phyloP scores from a whole-genome alignment of 2,888 invertebrate genomes.

The Dysmachus trigonus region DNA sequence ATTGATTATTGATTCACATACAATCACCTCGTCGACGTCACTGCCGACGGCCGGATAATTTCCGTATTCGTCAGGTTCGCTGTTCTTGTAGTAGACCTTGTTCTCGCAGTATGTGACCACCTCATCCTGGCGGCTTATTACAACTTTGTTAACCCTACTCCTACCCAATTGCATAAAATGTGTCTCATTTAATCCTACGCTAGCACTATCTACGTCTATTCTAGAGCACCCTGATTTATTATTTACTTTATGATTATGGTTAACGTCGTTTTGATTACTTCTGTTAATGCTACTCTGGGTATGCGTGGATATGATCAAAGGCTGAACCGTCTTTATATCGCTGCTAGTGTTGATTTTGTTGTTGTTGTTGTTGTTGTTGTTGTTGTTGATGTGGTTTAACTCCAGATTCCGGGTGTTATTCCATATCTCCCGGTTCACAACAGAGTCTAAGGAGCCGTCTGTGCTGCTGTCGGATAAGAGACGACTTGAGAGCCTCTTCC shows the following conservation, averaged over 20 bases:
- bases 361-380: not conserved
- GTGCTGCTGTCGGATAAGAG: not conserved
- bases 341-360: not conserved
- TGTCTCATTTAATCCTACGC: constrained; percentile 43
- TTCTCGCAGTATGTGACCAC: constrained; percentile 33
- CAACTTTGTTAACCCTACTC: not conserved
- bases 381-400: constrained; percentile 2
- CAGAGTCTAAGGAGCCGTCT: constrained; percentile 36
- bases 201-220: constrained; percentile 47
- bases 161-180: constrained; percentile 31
- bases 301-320: not conserved
- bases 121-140: not conserved
- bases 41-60: not conserved
- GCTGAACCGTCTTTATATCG: not conserved
- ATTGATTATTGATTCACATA: constrained; percentile 47
- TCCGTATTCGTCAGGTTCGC: constrained; percentile 40
- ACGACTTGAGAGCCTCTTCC: constrained; percentile 31
- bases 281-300: not conserved
- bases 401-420: constrained; percentile 42
- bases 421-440: constrained; percentile 39
- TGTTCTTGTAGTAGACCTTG: constrained; percentile 47
- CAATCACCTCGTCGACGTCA: constrained; percentile 46
- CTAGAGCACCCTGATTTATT: constrained; percentile 51
- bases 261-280: constrained; percentile 25
- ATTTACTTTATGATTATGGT: constrained; percentile 36